phyloP scores from a whole-genome alignment of 2,888 invertebrate species.

The Phymatocera aterrima region DNA sequence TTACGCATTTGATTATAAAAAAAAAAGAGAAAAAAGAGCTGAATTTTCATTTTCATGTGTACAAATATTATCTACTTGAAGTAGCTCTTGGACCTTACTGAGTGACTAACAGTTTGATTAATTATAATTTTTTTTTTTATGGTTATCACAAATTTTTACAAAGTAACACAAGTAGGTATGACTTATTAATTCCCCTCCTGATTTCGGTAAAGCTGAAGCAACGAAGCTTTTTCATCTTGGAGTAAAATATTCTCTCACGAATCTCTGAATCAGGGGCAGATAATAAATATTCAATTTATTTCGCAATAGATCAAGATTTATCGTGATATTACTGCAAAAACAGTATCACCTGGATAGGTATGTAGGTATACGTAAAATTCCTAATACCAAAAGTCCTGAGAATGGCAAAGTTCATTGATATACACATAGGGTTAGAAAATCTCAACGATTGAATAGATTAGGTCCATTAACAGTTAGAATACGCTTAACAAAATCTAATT shows the following conservation, averaged over 20 bases:
- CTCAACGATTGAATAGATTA: not conserved
- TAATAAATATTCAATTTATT: not conserved
- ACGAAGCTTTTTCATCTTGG: not conserved
- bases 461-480: not conserved
- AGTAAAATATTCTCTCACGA: not conserved
- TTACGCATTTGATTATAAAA: not conserved
- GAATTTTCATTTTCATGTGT: constrained; percentile 17
- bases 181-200: not conserved
- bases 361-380: not conserved
- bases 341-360: no score
- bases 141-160: constrained; percentile 9
- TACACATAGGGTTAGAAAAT: constrained; percentile 7
- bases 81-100: not conserved
- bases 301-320: not conserved
- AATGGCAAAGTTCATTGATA: not conserved
- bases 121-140: not conserved
- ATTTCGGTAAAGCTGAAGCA: not conserved
- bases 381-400: constrained; percentile 15
- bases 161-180: constrained; percentile 33
- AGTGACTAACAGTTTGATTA: not conserved
- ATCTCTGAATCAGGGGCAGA: not conserved
- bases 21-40: no score
- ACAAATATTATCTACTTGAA: not conserved
- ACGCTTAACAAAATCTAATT: not conserved
- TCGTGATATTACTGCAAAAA: not conserved